Conservation (phyloP, 2,797 vertebrate species). For the Epinephelus malabaricus region DNA sequence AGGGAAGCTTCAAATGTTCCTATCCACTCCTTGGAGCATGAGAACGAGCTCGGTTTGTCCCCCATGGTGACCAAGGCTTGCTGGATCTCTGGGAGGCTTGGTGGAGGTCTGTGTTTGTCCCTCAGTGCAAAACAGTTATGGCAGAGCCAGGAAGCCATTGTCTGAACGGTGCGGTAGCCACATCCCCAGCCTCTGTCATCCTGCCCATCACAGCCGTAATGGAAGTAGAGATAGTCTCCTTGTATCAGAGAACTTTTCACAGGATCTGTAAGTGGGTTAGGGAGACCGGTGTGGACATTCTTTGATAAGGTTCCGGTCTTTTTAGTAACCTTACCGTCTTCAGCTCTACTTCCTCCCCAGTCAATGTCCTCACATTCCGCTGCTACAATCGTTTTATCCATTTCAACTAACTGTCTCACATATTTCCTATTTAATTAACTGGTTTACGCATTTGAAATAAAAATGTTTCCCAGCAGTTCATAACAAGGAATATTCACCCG, state of each 20-base stretch:
- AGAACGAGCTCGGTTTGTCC: constrained; percentile 86
- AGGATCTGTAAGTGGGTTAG: constrained; percentile 52
- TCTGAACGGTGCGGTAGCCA: constrained; percentile 91
- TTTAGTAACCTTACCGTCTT: too few relatives aligned
- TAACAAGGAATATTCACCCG: too few relatives aligned
- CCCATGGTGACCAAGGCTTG: constrained; percentile 85
- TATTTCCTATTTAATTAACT: too few relatives aligned
- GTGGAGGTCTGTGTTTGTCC: constrained; percentile 49
- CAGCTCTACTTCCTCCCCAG: too few relatives aligned
- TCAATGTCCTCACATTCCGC: too few relatives aligned
- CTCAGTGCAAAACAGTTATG: constrained; percentile 42
- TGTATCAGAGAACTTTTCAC: constrained; percentile 72
- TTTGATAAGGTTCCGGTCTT: too few relatives aligned
- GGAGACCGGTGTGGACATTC: constrained; percentile 78
- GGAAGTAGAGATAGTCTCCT: constrained; percentile 88
- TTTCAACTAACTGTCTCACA: too few relatives aligned
- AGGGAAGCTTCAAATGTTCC: constrained; percentile 89
- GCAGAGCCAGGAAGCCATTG: constrained; percentile 88
- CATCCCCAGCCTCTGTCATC: constrained; percentile 92
- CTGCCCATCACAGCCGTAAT: constrained; percentile 89
- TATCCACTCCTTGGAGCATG: constrained; percentile 88
- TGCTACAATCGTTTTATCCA: too few relatives aligned
- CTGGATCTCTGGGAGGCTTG: constrained; percentile 84
- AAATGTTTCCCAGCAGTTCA: too few relatives aligned
- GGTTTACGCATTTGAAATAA: too few relatives aligned